These are phyloP conservation scores for Agrenia bidenticulata DNA, from an alignment of 2,888 invertebrate genomes.

Conservation along the genomic window DNA sequence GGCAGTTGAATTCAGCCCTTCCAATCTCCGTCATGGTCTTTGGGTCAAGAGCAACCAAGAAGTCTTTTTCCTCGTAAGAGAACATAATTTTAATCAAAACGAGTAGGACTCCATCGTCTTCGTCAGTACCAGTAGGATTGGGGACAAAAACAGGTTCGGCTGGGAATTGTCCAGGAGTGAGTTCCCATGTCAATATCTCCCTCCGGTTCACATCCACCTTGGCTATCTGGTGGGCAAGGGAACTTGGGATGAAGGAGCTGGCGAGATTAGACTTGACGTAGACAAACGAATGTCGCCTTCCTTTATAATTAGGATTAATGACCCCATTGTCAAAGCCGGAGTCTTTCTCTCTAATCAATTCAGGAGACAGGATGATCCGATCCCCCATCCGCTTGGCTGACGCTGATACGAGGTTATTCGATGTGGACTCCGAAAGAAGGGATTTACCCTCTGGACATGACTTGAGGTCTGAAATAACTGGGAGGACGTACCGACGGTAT, in stretches of 20 bases:
- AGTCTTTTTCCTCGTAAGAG: slow-evolving; percentile 41
- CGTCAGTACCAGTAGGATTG: slow-evolving; percentile 55
- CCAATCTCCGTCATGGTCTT: slow-evolving; percentile 56
- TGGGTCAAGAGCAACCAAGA: slow-evolving; percentile 56
- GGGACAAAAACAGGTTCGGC: slow-evolving; percentile 59
- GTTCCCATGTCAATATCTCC: slow-evolving; percentile 55
- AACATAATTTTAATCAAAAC: slow-evolving; percentile 50
- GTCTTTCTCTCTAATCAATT: slow-evolving; percentile 39
- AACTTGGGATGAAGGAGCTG: slow-evolving; percentile 1
- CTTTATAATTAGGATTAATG: slow-evolving; percentile 56
- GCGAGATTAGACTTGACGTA: slow-evolving; percentile 56
- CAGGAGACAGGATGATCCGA: slow-evolving; percentile 50
- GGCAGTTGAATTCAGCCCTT: slow-evolving; percentile 53
- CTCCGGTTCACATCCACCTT: slow-evolving; percentile 57
- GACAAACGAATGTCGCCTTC: slow-evolving; percentile 57
- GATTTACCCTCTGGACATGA: slow-evolving; percentile 15
- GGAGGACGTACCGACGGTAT: slow-evolving; percentile 29
- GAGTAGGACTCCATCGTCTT: slow-evolving; percentile 59
- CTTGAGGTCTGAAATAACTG: slow-evolving; percentile 22
- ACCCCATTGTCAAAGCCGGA: slow-evolving; percentile 58
- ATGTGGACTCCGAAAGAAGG: slow-evolving; percentile 4
- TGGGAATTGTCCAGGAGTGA: slow-evolving; percentile 55
- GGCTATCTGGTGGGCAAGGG: slow-evolving; percentile 54
- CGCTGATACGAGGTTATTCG: slow-evolving; percentile 10
- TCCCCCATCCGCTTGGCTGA: slow-evolving; percentile 55